Evolutionary conservation across 2,797 vertebrate genomes (phyloP).

Genomic region (Acridotheres tristis): DNA sequence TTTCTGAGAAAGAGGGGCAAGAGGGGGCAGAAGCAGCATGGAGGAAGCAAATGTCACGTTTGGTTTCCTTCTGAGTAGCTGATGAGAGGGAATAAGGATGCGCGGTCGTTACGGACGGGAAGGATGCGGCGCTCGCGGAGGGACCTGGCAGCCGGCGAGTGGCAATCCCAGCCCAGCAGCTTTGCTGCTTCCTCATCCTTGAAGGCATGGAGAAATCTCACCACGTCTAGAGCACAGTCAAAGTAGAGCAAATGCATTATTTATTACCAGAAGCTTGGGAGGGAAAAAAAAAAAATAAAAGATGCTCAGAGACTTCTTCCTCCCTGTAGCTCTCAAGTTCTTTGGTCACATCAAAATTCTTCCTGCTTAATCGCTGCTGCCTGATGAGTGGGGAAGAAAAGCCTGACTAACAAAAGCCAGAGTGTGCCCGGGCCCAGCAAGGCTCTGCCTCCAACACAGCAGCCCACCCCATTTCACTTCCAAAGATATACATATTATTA

Average conservation of each 20-base stretch:
- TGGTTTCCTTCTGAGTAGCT: conserved; percentile 17
- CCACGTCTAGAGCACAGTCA: background rate
- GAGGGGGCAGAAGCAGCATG: conserved; percentile 14
- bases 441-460: background rate
- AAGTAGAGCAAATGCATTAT: conserved; percentile 56
- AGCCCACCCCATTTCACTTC: background rate
- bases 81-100: background rate
- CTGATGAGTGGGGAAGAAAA: background rate
- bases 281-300: background rate
- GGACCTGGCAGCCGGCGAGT: background rate
- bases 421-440: background rate
- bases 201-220: background rate
- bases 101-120: background rate
- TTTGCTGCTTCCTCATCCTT: background rate
- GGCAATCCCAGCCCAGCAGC: background rate
- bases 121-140: background rate
- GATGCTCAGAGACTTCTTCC: background rate
- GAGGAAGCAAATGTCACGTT: conserved; percentile 48
- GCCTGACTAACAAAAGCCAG: background rate
- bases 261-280: conserved; percentile 36
- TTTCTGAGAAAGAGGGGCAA: background rate
- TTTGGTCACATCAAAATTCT: conserved; percentile 32
- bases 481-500: conserved; percentile 65
- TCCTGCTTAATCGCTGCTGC: conserved; percentile 15
- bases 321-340: background rate